Evolutionary conservation across 2,888 invertebrate genomes (phyloP).

Genomic region (Odontomyia ornata): DNA sequence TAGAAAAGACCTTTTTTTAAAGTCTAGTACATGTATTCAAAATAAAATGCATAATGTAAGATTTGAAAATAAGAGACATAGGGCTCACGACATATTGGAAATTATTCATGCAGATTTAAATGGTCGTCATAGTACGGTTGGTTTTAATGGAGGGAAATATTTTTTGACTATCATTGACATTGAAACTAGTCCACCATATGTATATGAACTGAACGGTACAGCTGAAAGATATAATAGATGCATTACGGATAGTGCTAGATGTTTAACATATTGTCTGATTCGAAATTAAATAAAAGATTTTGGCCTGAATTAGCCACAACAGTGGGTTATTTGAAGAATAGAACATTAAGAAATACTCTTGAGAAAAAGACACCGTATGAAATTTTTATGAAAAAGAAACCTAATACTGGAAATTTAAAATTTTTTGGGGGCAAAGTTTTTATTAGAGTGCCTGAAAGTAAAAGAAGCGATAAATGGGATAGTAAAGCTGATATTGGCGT

Average conservation of each 20-base stretch:
- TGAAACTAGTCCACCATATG: slow-evolving; percentile 52
- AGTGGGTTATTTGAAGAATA: slow-evolving; percentile 47
- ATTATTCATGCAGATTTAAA: slow-evolving; percentile 41
- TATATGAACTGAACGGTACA: slow-evolving; percentile 52
- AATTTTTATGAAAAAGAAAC: too few species aligned
- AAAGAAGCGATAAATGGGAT: too few species aligned
- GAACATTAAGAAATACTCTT: slow-evolving; percentile 43
- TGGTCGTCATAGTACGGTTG: slow-evolving; percentile 46
- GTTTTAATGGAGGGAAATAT: slow-evolving; percentile 51
- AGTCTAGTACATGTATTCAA: slow-evolving; percentile 47
- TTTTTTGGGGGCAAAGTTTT: too few species aligned
- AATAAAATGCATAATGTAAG: too few species aligned
- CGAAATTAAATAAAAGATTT: slow-evolving; percentile 50
- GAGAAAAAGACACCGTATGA: too few species aligned
- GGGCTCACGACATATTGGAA: slow-evolving; percentile 40
- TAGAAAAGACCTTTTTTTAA: slow-evolving; percentile 45
- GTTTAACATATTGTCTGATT: slow-evolving; percentile 51
- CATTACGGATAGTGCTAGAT: slow-evolving; percentile 49
- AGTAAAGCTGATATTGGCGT: slow-evolving; percentile 43
- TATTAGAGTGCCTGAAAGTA: too few species aligned
- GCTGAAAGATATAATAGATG: too few species aligned
- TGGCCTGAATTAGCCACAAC: slow-evolving; percentile 46
- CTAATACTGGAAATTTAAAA: too few species aligned
- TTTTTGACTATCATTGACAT: slow-evolving; percentile 50
- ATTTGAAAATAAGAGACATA: slow-evolving; percentile 49